phyloP scores from a whole-genome alignment of 2,797 vertebrate species.

The Gobionotothen gibberifrons region DNA sequence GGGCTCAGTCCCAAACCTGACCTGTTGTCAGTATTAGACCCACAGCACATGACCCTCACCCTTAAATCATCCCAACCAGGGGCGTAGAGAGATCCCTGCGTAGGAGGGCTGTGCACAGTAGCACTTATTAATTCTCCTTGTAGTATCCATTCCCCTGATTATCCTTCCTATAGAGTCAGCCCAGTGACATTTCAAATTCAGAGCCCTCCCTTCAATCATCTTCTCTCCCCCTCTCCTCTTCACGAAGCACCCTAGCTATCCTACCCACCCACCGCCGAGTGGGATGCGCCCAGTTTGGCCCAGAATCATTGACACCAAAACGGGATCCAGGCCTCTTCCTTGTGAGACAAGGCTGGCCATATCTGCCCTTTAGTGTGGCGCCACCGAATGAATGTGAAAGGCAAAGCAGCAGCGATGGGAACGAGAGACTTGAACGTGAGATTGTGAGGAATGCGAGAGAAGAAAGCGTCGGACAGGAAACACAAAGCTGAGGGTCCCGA shows the following conservation, averaged over 20 bases:
- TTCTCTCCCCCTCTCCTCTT: constrained; percentile 13
- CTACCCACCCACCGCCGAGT: constrained; percentile 10
- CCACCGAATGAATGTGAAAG: constrained; percentile 77
- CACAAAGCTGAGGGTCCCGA: constrained; percentile 21
- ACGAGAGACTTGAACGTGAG: constrained; percentile 46
- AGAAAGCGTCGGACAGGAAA: constrained; percentile 34
- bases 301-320: constrained; percentile 62
- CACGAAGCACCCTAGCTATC: constrained; percentile 9
- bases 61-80: constrained; percentile 1
- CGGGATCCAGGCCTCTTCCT: constrained; percentile 68
- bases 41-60: constrained; percentile 28
- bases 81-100: constrained; percentile 21
- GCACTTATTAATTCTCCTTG: constrained; percentile 41
- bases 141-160: constrained; percentile 19
- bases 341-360: constrained; percentile 80
- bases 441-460: constrained; percentile 48
- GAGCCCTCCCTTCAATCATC: constrained; percentile 25
- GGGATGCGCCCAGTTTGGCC: constrained; percentile 30
- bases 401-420: constrained; percentile 52
- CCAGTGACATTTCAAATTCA: constrained; percentile 40
- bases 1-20: constrained; percentile 70
- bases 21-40: constrained; percentile 77
- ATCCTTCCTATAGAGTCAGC: constrained; percentile 14
- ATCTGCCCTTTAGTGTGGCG: constrained; percentile 60
- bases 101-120: constrained; percentile 13